phyloP scores from a whole-genome alignment of 2,888 invertebrate species.

The Stenodera caucasica region DNA sequence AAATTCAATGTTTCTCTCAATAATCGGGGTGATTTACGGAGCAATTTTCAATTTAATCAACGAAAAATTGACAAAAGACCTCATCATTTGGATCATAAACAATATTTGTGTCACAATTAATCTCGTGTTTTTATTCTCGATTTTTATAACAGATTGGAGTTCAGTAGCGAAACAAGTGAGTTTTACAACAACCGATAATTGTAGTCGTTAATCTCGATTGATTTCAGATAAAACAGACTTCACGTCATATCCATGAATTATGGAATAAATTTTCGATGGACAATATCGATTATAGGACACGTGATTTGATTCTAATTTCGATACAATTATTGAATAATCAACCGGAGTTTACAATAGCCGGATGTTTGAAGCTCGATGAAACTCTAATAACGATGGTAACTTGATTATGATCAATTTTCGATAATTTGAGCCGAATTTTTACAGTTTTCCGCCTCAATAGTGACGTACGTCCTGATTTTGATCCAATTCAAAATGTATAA shows the following conservation, averaged over 20 bases:
- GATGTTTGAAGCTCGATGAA: neutral
- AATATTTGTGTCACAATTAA: neutral
- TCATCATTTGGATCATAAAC: neutral
- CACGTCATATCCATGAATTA: neutral
- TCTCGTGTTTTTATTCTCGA: neutral
- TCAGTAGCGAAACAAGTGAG: neutral
- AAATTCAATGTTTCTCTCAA: neutral
- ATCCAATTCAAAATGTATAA: neutral
- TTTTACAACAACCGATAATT: neutral
- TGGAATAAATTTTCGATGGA: constrained; percentile 1
- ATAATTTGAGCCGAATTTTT: neutral
- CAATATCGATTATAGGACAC: neutral
- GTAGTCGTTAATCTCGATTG: neutral
- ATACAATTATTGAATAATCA: neutral
- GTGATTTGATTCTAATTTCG: neutral
- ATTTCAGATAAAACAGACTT: neutral
- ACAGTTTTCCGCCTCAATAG: neutral
- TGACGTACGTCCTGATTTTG: neutral
- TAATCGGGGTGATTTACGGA: neutral
- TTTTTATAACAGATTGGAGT: neutral
- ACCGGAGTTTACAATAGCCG: neutral
- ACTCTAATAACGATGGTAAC: neutral
- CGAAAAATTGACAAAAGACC: neutral
- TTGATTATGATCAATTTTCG: neutral
- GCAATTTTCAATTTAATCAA: neutral